A percentile compares a stretch with the other conserved stretches of the same genome.
These are phyloP conservation scores for Sitobion miscanthi DNA, from an alignment of 1,140 invertebrate genomes.

Conservation along the genomic window DNA sequence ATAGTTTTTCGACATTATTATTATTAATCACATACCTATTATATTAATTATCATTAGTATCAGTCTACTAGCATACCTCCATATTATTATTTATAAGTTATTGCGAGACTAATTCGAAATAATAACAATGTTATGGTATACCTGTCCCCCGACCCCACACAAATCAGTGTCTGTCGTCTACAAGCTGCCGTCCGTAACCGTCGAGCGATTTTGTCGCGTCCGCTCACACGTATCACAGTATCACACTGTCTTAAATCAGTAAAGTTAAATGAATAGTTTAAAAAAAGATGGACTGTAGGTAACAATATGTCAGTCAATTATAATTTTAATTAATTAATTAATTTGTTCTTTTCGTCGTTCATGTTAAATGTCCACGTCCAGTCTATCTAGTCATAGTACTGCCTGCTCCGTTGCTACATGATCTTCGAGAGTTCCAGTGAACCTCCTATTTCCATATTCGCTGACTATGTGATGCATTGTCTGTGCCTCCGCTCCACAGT, in stretches of 20 bases:
- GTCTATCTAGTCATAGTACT: conserved; percentile 1
- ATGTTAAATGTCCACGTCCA: conserved; percentile 16
- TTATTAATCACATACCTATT: no score
- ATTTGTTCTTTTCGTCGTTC: background rate
- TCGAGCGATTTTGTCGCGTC: no score
- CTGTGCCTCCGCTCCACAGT: background rate
- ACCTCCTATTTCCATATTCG: background rate
- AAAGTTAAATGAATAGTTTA: background rate
- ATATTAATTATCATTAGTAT: no score
- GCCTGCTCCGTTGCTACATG: background rate
- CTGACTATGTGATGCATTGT: conserved; percentile 1
- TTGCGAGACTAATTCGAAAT: no score
- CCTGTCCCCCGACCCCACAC: no score
- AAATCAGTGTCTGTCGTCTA: no score
- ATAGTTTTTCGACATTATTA: no score
- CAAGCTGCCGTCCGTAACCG: no score
- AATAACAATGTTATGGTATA: no score
- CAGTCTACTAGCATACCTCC: no score
- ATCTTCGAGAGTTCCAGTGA: conserved; percentile 17
- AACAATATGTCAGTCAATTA: background rate
- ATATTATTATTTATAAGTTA: no score
- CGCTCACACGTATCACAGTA: no score
- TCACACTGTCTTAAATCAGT: background rate
- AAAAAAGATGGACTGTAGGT: background rate
- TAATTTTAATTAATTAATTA: background rate